phyloP scores from a whole-genome alignment of 2,888 invertebrate genomes.

The Nephrotoma flavescens region DNA sequence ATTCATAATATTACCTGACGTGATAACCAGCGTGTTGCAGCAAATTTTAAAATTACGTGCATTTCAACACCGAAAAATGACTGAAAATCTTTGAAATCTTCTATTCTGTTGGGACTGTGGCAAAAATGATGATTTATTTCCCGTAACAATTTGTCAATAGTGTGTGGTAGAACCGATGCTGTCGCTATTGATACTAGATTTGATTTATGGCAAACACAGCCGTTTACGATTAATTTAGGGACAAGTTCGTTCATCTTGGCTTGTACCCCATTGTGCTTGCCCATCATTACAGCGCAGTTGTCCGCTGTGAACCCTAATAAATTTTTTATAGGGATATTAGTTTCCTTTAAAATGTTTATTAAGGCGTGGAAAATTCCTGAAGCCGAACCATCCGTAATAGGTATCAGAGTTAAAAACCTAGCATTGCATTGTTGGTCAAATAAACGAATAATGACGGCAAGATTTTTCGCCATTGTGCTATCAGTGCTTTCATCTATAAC shows the following conservation, averaged over 20 bases:
- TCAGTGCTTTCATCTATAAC: constrained; percentile 9
- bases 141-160: background rate
- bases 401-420: constrained; percentile 5
- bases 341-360: background rate
- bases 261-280: constrained; percentile 7
- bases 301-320: too few relatives aligned
- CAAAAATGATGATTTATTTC: constrained; percentile 7
- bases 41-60: background rate
- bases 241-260: constrained; percentile 8
- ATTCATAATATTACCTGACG: background rate
- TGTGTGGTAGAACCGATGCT: background rate
- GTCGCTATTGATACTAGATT: background rate
- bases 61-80: too few relatives aligned
- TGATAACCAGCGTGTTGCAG: background rate
- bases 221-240: too few relatives aligned
- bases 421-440: constrained; percentile 6
- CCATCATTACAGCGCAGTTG: constrained; percentile 8
- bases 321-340: constrained; percentile 6
- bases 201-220: background rate
- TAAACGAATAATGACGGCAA: constrained; percentile 7
- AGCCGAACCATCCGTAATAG: constrained; percentile 2
- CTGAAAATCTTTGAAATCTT: background rate
- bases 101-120: background rate
- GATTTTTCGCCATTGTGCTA: background rate
- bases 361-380: background rate